These are phyloP conservation scores for Drosophila triauraria DNA, from an alignment of 1,140 invertebrate species.

Conservation along the genomic window DNA sequence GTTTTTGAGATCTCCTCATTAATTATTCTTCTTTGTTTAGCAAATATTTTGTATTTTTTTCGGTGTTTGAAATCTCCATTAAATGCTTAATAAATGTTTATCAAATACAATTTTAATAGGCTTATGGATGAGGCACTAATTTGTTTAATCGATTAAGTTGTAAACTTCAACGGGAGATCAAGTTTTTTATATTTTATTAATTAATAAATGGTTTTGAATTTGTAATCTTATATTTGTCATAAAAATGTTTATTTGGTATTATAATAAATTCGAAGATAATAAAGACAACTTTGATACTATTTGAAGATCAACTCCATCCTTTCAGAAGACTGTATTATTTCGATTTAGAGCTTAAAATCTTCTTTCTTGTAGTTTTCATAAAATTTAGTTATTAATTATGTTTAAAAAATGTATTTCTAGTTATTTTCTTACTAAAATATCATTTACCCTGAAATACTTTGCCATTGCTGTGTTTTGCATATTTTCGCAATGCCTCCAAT, in stretches of 20 bases:
- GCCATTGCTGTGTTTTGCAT: not conserved
- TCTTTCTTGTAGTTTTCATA: no score
- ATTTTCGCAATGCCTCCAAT: constrained; percentile 40
- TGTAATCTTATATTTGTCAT: not conserved
- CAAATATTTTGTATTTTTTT: constrained; percentile 21
- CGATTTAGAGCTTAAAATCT: no score
- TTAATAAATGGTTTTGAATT: not conserved
- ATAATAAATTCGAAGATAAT: not conserved
- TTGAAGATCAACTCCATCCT: no score
- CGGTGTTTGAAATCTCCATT: constrained; percentile 26
- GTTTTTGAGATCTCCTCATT: constrained; percentile 34
- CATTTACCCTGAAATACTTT: not conserved
- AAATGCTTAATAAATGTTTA: constrained; percentile 39
- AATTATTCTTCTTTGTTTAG: constrained; percentile 30
- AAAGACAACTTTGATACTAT: no score
- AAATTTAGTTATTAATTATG: not conserved
- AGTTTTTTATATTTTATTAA: not conserved
- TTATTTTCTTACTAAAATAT: not conserved
- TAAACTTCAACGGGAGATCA: constrained; percentile 3
- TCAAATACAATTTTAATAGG: constrained; percentile 18
- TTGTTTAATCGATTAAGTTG: constrained; percentile 34
- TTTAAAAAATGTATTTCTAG: not conserved
- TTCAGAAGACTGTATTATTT: no score
- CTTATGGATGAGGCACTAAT: constrained; percentile 25
- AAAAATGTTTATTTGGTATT: not conserved